Percentiles rank a stretch among this genome's conserved stretches.
These are phyloP conservation scores for Meda fulgida DNA, from an alignment of 2,797 vertebrate genomes.

Conservation along the genomic window DNA sequence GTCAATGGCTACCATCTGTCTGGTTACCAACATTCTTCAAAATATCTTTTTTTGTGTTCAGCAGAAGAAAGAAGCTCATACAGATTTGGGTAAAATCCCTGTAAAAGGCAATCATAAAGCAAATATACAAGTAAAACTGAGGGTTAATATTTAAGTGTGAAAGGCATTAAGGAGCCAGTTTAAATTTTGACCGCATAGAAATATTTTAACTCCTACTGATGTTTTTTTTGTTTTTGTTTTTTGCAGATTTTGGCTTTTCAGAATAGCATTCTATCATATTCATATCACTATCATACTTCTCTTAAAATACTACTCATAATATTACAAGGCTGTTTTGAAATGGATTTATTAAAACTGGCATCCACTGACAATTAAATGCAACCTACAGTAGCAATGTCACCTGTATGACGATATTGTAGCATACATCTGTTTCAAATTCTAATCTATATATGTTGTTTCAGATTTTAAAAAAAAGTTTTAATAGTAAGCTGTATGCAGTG, in stretches of 20 bases:
- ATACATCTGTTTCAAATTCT: not conserved
- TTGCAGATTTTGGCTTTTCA: not conserved
- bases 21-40: no score
- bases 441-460: not conserved
- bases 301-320: not conserved
- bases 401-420: not conserved
- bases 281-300: no score
- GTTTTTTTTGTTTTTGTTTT: no score
- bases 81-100: no score
- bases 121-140: not conserved
- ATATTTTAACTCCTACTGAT: no score
- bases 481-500: not conserved
- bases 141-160: not conserved
- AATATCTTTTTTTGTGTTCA: no score
- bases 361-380: not conserved
- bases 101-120: not conserved
- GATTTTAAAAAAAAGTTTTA: not conserved
- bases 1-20: no score
- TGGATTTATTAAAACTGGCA: not conserved
- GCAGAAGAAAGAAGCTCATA: no score
- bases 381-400: not conserved
- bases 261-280: not conserved
- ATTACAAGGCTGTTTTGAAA: not conserved
- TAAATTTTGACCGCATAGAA: no score
- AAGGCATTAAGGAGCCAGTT: no score